phyloP scores from a whole-genome alignment of 2,113 vertebrate species.

The Oreocharis arfaki region DNA sequence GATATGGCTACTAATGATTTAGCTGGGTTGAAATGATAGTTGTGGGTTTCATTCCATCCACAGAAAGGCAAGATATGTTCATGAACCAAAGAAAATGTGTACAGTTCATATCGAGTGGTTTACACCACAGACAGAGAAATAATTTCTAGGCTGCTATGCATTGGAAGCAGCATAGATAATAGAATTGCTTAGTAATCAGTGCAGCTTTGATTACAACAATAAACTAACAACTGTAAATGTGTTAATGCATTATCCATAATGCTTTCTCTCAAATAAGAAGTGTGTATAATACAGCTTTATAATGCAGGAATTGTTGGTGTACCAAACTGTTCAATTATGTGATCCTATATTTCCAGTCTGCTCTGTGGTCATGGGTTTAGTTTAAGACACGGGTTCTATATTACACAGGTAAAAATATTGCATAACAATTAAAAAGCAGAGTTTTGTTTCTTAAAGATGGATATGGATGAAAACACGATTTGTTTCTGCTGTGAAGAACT shows the following conservation, averaged over 20 bases:
- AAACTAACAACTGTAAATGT: not conserved
- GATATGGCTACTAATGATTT: not conserved
- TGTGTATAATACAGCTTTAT: not conserved
- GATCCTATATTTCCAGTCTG: not conserved
- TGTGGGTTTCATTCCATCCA: not conserved
- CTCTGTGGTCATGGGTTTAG: not conserved
- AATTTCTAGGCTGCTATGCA: not conserved
- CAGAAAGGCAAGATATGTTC: not conserved
- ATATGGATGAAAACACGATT: slow-evolving; percentile 65
- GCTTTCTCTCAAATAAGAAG: not conserved
- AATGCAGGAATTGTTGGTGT: not conserved
- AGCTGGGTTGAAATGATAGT: not conserved
- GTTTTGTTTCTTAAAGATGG: slow-evolving; percentile 66
- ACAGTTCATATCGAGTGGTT: not conserved
- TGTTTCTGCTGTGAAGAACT: slow-evolving; percentile 85
- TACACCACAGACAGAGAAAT: not conserved
- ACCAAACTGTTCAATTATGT: not conserved
- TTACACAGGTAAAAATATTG: not conserved
- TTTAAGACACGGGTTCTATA: not conserved
- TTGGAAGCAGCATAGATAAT: not conserved
- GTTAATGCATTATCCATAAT: not conserved
- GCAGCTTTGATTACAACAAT: not conserved
- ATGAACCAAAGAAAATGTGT: not conserved
- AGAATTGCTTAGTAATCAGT: not conserved
- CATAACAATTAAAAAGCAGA: not conserved